phyloP scores from a whole-genome alignment of 2,113 vertebrate genomes.

The Anarrhichthys ocellatus region DNA sequence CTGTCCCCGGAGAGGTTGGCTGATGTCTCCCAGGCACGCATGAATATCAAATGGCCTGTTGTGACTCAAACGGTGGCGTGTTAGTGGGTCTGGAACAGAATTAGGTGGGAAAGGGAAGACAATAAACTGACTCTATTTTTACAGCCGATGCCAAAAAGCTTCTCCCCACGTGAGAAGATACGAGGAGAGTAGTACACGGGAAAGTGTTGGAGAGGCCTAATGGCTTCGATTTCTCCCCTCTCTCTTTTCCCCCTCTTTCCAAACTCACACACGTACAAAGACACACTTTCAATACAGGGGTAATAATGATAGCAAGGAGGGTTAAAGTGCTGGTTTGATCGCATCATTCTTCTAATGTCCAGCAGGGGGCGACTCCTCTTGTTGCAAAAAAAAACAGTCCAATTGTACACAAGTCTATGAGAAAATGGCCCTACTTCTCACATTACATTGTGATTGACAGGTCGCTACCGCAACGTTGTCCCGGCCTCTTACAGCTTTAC shows the following conservation, averaged over 20 bases:
- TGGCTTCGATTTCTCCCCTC: constrained; percentile 35
- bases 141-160: constrained; percentile 30
- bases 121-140: constrained; percentile 66
- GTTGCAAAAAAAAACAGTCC: background rate
- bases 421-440: background rate
- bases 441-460: background rate
- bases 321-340: constrained; percentile 21
- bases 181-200: background rate
- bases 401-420: background rate
- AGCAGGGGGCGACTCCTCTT: background rate
- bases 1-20: constrained; percentile 48
- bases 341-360: background rate
- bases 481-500: background rate
- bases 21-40: constrained; percentile 47
- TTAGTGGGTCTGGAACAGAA: constrained; percentile 63
- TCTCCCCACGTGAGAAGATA: constrained; percentile 33
- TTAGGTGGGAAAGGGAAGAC: constrained; percentile 57
- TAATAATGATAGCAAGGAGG: constrained; percentile 27
- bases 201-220: constrained; percentile 42
- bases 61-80: constrained; percentile 68
- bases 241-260: background rate
- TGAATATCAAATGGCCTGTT: constrained; percentile 67
- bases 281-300: constrained; percentile 7
- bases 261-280: background rate
- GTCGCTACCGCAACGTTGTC: background rate